Percentiles rank a stretch among this genome's conserved stretches.
These are phyloP conservation scores for Alectoris magna DNA, from an alignment of 2,797 vertebrate species.

Conservation along the genomic window DNA sequence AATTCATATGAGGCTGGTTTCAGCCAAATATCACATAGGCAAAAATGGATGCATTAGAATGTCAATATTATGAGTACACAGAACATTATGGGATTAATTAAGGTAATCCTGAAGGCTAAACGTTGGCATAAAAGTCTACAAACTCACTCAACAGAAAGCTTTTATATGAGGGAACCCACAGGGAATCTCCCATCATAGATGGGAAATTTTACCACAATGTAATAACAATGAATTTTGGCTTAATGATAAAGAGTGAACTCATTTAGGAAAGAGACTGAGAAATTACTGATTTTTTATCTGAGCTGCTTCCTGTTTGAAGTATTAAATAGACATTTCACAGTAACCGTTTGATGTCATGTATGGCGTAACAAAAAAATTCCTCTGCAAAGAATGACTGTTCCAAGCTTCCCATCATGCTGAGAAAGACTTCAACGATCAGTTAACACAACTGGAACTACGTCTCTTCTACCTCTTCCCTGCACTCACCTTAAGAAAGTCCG, in stretches of 20 bases:
- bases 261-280: slow-evolving; percentile 23
- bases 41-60: neutral
- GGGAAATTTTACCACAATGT: slow-evolving; percentile 6
- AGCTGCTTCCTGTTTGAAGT: neutral
- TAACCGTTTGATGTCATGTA: neutral
- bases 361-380: neutral
- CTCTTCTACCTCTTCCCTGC: neutral
- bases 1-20: neutral
- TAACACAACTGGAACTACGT: neutral
- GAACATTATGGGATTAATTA: slow-evolving; percentile 35
- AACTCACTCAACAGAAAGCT: neutral
- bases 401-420: neutral
- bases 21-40: neutral
- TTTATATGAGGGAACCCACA: neutral
- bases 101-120: slow-evolving; percentile 8
- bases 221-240: slow-evolving; percentile 32
- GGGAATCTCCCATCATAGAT: neutral
- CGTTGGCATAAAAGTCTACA: neutral
- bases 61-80: neutral
- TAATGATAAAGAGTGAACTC: slow-evolving; percentile 21
- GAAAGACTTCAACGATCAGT: neutral
- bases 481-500: neutral
- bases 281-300: slow-evolving; percentile 51
- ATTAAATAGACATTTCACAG: neutral
- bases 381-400: neutral